These are phyloP conservation scores for Calameuta idolon DNA, from an alignment of 2,888 invertebrate species.

Conservation along the genomic window DNA sequence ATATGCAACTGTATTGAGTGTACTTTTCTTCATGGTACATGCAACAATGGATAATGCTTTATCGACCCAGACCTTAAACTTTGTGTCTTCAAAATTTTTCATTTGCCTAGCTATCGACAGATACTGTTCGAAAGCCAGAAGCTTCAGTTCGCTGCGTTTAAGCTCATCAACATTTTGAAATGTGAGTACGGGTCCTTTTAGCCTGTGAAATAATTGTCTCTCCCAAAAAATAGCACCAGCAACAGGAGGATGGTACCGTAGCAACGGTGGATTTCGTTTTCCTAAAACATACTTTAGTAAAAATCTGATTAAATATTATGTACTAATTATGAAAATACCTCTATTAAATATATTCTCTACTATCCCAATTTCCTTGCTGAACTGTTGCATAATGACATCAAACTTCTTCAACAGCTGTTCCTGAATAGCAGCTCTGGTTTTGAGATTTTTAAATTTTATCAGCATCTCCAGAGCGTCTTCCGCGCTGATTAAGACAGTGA, in stretches of 20 bases:
- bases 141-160: conserved; percentile 79
- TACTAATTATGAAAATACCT: conserved; percentile 64
- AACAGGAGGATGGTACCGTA: conserved; percentile 82
- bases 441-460: conserved; percentile 82
- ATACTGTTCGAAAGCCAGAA: conserved; percentile 84
- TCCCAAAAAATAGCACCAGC: conserved; percentile 91
- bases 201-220: conserved; percentile 79
- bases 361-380: conserved; percentile 82
- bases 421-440: conserved; percentile 80
- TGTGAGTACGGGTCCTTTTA: conserved; percentile 83
- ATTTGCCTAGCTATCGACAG: conserved; percentile 80
- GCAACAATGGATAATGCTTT: conserved; percentile 75
- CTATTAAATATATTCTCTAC: conserved; percentile 77
- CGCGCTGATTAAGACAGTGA: conserved; percentile 82
- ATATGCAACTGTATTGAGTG: conserved; percentile 72
- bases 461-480: conserved; percentile 86
- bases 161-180: conserved; percentile 82
- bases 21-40: conserved; percentile 76
- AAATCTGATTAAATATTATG: conserved; percentile 9
- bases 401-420: conserved; percentile 83
- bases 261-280: conserved; percentile 76
- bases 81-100: conserved; percentile 79
- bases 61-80: conserved; percentile 79
- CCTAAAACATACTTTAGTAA: conserved; percentile 64
- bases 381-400: conserved; percentile 86